Evolutionary conservation across 2,113 vertebrate species (phyloP), one percentile per base, ranked within the genome.

Genomic region (Pao palembangensis): DNA sequence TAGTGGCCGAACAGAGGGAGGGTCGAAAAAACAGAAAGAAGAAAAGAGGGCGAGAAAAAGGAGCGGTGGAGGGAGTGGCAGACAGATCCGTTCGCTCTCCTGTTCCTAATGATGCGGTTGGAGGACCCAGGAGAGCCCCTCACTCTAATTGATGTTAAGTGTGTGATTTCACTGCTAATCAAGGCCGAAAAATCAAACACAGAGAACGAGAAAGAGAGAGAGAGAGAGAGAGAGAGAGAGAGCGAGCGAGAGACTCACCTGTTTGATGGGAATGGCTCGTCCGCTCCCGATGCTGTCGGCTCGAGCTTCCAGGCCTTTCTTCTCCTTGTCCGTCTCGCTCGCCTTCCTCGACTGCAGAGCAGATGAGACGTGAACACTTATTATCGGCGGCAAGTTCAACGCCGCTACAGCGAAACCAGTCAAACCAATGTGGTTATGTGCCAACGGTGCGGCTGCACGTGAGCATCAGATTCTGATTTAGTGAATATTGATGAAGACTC

Each of bases 231-330:
- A 16, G 34, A 21, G 53, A 12, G 18, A 16, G 52, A 14, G 44
- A 15, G 58, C 4, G 52, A 67, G 55, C 71, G 58, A 51, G 57
- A 53, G 78, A 47, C 58, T 84, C 92, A 99, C 96, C 97, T 99
- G 97, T 87, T 99, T 99, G 93, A 99, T 98, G 91, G 97, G 96
- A 90, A 99, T 99, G 76, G 96, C 97, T 0, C 96, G 91, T 28
- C 96, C 96, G 64, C 95, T 98, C 85, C 96, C 97, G 77, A 99
- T 97, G 92, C 96, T 99, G 91, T 99, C 97, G 42, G 96, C 94
- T 1, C 96, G 93, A 78, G 89, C 90, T 87, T 98, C 97, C 90
- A 94, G 85, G 68, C 93, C 92, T 87, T 99, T 99, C 92, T 98
- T 99, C 88, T 98, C 96, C 93, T 97, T 97, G 90, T 99, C 96